phyloP scores from a whole-genome alignment of 1,140 invertebrate genomes.

The Tetramorium parvispinum region DNA sequence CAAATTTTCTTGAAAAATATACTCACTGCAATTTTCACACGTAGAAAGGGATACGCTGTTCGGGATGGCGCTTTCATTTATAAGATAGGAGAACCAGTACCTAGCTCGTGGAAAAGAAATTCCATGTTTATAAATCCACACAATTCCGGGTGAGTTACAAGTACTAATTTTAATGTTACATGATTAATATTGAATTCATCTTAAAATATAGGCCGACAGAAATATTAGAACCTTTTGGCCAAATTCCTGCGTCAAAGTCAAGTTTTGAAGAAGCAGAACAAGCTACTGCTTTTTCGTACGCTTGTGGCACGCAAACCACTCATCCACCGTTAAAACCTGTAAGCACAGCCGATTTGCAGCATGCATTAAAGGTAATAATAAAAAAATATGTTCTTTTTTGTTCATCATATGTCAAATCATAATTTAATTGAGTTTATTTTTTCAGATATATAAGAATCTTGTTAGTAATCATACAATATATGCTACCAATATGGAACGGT shows the following conservation, averaged over 20 bases:
- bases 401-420: not conserved
- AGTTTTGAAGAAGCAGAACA: constrained; percentile 83
- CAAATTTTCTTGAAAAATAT: constrained; percentile 92
- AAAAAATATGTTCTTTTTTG: not conserved
- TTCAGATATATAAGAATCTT: constrained; percentile 81
- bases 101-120: constrained; percentile 90
- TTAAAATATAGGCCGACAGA: constrained; percentile 73
- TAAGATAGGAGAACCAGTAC: constrained; percentile 89
- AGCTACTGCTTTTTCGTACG: constrained; percentile 82
- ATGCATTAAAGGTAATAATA: constrained; percentile 79
- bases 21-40: constrained; percentile 90
- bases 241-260: constrained; percentile 79
- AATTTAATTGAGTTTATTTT: constrained; percentile 53
- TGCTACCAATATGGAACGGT: constrained; percentile 84
- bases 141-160: constrained; percentile 64
- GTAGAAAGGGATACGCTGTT: constrained; percentile 90
- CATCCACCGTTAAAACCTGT: constrained; percentile 78
- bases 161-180: not conserved
- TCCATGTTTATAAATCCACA: constrained; percentile 81
- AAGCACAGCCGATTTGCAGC: constrained; percentile 79
- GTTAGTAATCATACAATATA: constrained; percentile 84
- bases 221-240: constrained; percentile 80
- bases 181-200: not conserved
- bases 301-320: constrained; percentile 81
- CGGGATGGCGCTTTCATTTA: constrained; percentile 90